Conservation (phyloP, 2,888 invertebrate species). For the Dryobota labecula region DNA sequence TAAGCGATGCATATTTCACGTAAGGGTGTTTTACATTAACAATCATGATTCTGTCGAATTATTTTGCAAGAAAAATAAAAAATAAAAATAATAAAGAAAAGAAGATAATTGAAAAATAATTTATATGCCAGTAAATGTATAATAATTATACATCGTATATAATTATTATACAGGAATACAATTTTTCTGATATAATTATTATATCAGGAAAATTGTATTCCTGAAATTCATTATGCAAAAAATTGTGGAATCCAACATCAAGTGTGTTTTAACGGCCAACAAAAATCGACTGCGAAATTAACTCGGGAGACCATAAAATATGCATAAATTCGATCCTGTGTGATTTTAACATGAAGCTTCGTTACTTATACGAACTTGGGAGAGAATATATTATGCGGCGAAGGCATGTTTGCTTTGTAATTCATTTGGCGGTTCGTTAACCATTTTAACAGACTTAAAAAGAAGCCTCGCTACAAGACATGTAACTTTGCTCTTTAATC, state of each 20-base stretch:
- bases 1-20: too few relatives aligned
- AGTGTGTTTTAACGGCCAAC: slow-evolving; percentile 38
- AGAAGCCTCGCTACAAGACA: slow-evolving; percentile 52
- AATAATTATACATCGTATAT: too few relatives aligned
- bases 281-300: slow-evolving; percentile 64
- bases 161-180: too few relatives aligned
- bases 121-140: too few relatives aligned
- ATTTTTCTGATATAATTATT: too few relatives aligned
- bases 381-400: slow-evolving; percentile 73
- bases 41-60: too few relatives aligned
- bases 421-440: slow-evolving; percentile 79
- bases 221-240: slow-evolving; percentile 17
- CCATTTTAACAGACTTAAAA: slow-evolving; percentile 68
- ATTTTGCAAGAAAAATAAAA: too few relatives aligned
- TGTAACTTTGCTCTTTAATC: slow-evolving; percentile 27
- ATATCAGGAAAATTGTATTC: neutral
- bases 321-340: slow-evolving; percentile 68
- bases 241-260: slow-evolving; percentile 9
- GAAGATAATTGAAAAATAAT: too few relatives aligned
- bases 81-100: too few relatives aligned
- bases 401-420: slow-evolving; percentile 74
- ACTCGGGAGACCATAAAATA: slow-evolving; percentile 53
- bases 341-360: slow-evolving; percentile 71
- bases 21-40: too few relatives aligned
- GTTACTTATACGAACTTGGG: slow-evolving; percentile 59